phyloP scores from a whole-genome alignment of 2,888 invertebrate species.

The Pasiphila rectangulata region DNA sequence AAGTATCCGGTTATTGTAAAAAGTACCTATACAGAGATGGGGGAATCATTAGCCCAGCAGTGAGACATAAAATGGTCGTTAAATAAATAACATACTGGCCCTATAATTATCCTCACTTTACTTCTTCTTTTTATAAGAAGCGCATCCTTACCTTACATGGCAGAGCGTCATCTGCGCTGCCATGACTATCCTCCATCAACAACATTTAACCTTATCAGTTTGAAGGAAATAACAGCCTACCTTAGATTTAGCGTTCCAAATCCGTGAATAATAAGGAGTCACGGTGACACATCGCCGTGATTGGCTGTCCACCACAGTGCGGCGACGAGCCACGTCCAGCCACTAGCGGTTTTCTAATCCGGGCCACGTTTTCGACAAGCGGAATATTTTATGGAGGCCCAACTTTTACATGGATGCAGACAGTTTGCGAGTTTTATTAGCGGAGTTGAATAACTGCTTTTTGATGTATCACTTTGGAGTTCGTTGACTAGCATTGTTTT shows the following conservation, averaged over 20 bases:
- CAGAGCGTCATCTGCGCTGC: too few relatives aligned
- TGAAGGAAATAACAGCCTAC: too few relatives aligned
- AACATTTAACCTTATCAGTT: too few relatives aligned
- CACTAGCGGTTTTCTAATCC: conserved; percentile 67
- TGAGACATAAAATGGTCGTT: too few relatives aligned
- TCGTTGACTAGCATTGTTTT: not conserved
- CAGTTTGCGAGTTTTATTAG: conserved; percentile 22
- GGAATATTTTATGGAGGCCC: conserved; percentile 36
- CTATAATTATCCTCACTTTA: too few relatives aligned
- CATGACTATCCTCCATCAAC: too few relatives aligned
- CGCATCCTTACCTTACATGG: too few relatives aligned
- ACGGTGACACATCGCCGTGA: conserved; percentile 41
- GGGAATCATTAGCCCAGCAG: too few relatives aligned
- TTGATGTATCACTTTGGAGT: not conserved
- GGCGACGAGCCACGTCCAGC: conserved; percentile 45
- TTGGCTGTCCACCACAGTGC: conserved; percentile 43
- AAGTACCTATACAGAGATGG: too few relatives aligned
- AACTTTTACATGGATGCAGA: conserved; percentile 27
- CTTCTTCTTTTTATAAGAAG: too few relatives aligned
- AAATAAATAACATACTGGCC: too few relatives aligned
- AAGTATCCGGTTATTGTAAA: too few relatives aligned
- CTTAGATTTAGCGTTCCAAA: conserved; percentile 12
- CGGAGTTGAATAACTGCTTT: not conserved
- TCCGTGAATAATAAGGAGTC: conserved; percentile 17
- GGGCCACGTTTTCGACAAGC: conserved; percentile 46